Conservation (phyloP, 1,140 invertebrate species). For the Drosophila subpulchrella region DNA sequence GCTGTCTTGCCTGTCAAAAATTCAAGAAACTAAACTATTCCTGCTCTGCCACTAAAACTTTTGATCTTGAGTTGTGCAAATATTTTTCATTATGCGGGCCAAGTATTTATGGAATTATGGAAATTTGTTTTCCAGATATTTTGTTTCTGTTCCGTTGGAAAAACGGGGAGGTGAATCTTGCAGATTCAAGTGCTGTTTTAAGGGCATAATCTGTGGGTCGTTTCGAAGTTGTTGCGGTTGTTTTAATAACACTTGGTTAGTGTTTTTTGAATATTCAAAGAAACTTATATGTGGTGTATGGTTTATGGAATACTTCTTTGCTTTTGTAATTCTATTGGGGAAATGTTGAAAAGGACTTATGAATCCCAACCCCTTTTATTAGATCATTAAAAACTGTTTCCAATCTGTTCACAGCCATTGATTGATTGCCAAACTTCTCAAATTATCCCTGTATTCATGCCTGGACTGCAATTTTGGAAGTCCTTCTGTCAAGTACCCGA, state of each 20-base stretch:
- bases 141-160: constrained; percentile 5
- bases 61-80: constrained; percentile 68
- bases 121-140: constrained; percentile 70
- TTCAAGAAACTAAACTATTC: constrained; percentile 59
- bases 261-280: neutral
- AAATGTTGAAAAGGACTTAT: neutral
- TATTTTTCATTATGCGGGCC: constrained; percentile 68
- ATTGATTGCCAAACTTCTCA: neutral
- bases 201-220: constrained; percentile 9
- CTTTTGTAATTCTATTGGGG: no score
- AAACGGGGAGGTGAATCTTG: neutral
- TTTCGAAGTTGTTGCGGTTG: neutral
- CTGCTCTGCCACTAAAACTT: constrained; percentile 63
- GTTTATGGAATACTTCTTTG: no score
- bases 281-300: neutral
- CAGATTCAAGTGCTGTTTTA: constrained; percentile 1
- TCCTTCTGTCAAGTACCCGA: constrained; percentile 5
- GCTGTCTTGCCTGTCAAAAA: constrained; percentile 28
- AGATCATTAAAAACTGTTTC: neutral
- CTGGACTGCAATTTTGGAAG: neutral
- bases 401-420: neutral
- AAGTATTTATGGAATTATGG: constrained; percentile 78
- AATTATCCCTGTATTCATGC: neutral
- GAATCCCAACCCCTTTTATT: no score
- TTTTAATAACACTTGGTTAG: neutral